phyloP scores from a whole-genome alignment of 92 coral and sea anemone genomes.

The Porites cylindrica region DNA sequence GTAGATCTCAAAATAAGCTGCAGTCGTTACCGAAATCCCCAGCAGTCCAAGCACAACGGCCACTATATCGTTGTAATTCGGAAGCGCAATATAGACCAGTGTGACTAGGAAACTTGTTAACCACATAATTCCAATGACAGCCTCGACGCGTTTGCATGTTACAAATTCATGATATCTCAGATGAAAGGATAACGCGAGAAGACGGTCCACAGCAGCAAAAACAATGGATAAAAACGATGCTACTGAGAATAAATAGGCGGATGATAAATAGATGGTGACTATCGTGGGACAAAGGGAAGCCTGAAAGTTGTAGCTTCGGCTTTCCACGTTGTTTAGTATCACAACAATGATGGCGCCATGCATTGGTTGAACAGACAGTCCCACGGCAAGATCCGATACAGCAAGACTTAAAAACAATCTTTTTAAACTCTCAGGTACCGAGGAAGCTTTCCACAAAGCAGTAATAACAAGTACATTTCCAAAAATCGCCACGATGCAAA shows the following conservation, averaged over 20 bases:
- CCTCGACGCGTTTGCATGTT: slow-evolving; percentile 39
- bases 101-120: slow-evolving; percentile 7
- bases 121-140: slow-evolving; percentile 42
- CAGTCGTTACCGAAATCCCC: slow-evolving; percentile 20
- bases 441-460: slow-evolving; percentile 38
- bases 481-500: slow-evolving; percentile 35
- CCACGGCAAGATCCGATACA: slow-evolving; percentile 56
- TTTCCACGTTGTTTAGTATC: not conserved
- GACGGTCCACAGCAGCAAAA: slow-evolving; percentile 55
- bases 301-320: not conserved
- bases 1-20: slow-evolving; percentile 35
- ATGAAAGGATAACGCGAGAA: slow-evolving; percentile 57
- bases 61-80: slow-evolving; percentile 30
- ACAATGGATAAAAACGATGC: slow-evolving; percentile 50
- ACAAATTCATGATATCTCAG: slow-evolving; percentile 54
- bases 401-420: slow-evolving; percentile 59
- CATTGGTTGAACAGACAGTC: slow-evolving; percentile 50
- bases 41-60: slow-evolving; percentile 10
- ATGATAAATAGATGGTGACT: slow-evolving; percentile 16
- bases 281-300: slow-evolving; percentile 16
- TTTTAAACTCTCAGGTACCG: slow-evolving; percentile 42
- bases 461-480: slow-evolving; percentile 47
- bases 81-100: slow-evolving; percentile 15
- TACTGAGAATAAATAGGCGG: slow-evolving; percentile 27
- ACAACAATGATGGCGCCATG: slow-evolving; percentile 27